Evolutionary conservation across 2,113 vertebrate species (phyloP).

Genomic region (Pungitius pungitius): DNA sequence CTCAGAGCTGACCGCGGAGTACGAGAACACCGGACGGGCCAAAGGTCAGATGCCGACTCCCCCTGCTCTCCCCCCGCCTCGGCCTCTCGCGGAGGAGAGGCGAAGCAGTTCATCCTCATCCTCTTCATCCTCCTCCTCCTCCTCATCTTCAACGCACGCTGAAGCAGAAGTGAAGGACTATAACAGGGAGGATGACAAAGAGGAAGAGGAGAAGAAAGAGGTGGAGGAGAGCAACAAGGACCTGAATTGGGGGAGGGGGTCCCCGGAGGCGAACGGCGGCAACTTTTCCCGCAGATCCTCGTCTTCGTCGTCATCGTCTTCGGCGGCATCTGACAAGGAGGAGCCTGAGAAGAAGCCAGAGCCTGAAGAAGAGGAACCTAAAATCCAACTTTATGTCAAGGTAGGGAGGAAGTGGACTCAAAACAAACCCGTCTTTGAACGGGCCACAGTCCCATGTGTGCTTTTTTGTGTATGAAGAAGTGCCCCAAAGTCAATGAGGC

Average conservation of each 20-base stretch:
- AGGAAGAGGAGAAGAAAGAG: slow-evolving; percentile 23
- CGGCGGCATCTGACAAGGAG: slow-evolving; percentile 46
- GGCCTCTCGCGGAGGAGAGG: background rate
- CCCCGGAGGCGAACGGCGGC: background rate
- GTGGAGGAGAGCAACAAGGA: background rate
- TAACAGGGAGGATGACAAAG: background rate
- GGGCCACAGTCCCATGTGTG: slow-evolving; percentile 16
- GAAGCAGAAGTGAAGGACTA: background rate
- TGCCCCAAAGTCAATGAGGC: slow-evolving; percentile 24
- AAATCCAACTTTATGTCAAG: slow-evolving; percentile 52
- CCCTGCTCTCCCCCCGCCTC: slow-evolving; percentile 23
- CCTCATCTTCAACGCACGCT: slow-evolving; percentile 41
- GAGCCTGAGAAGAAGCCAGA: background rate
- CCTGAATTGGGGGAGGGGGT: slow-evolving; percentile 1
- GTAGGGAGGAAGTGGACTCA: slow-evolving; percentile 28
- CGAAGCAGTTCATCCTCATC: slow-evolving; percentile 37
- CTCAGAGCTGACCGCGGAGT: slow-evolving; percentile 17
- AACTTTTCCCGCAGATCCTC: slow-evolving; percentile 51
- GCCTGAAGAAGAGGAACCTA: background rate
- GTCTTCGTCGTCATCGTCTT: slow-evolving; percentile 36
- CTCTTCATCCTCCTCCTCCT: slow-evolving; percentile 37
- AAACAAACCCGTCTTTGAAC: background rate
- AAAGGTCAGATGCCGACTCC: slow-evolving; percentile 4
- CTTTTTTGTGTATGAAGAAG: background rate
- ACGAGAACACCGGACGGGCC: slow-evolving; percentile 39